phyloP scores from a whole-genome alignment of 2,113 vertebrate genomes.

The Nettapus auritus region DNA sequence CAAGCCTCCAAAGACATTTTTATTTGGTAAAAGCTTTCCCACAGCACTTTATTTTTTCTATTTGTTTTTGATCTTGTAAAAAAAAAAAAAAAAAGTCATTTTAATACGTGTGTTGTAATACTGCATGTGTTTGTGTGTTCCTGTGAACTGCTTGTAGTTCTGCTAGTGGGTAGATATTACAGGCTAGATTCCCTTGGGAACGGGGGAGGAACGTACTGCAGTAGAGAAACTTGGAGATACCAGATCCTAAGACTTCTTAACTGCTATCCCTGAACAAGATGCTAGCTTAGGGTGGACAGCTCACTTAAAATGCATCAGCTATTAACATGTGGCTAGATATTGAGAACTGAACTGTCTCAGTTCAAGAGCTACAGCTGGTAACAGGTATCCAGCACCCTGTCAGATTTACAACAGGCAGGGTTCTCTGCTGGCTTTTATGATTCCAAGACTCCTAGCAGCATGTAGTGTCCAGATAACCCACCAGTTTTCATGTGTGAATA shows the following conservation, averaged over 20 bases:
- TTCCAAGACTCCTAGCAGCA: neutral
- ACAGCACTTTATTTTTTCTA: slow-evolving; percentile 70
- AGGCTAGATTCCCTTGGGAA: slow-evolving; percentile 38
- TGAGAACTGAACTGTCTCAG: neutral
- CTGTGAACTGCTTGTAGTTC: slow-evolving; percentile 26
- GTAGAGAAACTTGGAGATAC: neutral
- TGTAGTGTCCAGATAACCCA: neutral
- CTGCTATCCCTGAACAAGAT: neutral
- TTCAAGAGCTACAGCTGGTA: neutral
- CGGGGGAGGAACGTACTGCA: neutral
- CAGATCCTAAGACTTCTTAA: neutral
- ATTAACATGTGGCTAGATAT: neutral
- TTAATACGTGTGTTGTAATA: slow-evolving; percentile 52
- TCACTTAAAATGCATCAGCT: neutral
- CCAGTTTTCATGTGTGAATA: neutral
- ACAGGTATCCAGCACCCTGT: neutral
- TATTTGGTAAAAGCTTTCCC: slow-evolving; percentile 73
- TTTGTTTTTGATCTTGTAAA: slow-evolving; percentile 69
- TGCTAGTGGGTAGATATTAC: slow-evolving; percentile 41
- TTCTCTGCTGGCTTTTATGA: neutral
- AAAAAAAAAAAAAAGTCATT: slow-evolving; percentile 1
- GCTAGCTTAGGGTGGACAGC: neutral
- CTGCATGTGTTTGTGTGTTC: slow-evolving; percentile 48
- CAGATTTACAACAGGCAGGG: neutral
- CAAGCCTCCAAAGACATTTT: slow-evolving; percentile 66